Evolutionary conservation across 2,113 vertebrate genomes (phyloP).

Genomic region (Saguinus midas): DNA sequence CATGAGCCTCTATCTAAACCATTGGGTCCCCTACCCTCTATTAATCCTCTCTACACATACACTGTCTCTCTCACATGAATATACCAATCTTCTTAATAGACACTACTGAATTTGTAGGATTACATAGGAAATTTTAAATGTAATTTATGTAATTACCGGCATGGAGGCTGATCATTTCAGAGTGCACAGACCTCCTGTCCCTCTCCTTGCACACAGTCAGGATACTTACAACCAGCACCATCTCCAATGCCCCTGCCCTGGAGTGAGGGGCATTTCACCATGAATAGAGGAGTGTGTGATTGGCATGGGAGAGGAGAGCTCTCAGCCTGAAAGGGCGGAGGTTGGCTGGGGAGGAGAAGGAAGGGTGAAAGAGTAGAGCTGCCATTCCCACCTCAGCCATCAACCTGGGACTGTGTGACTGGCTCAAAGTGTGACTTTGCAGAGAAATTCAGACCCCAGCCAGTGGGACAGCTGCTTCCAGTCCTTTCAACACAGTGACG

Average conservation of each 20-base stretch:
- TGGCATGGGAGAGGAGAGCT: background rate
- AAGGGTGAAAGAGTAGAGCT: background rate
- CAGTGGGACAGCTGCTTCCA: conserved; percentile 30
- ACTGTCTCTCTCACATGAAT: background rate
- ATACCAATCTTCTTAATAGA: background rate
- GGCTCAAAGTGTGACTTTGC: conserved; percentile 48
- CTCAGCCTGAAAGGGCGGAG: background rate
- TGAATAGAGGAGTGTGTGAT: background rate
- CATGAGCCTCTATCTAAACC: background rate
- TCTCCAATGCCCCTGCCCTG: background rate
- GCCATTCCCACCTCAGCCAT: background rate
- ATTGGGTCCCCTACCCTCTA: background rate
- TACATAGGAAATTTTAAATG: background rate
- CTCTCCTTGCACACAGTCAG: background rate
- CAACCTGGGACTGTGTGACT: conserved; percentile 12
- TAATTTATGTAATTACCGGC: background rate
- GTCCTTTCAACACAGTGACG: conserved; percentile 24
- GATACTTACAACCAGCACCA: background rate
- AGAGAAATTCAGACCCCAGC: conserved; percentile 42
- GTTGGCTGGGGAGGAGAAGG: background rate
- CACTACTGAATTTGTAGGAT: background rate
- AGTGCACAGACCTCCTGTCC: background rate
- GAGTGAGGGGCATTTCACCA: background rate
- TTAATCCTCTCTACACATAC: background rate
- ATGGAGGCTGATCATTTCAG: background rate